Evolutionary conservation across 1,140 invertebrate genomes (phyloP), one percentile per base, ranked within the genome.

Genomic region (Drosophila pandora): DNA sequence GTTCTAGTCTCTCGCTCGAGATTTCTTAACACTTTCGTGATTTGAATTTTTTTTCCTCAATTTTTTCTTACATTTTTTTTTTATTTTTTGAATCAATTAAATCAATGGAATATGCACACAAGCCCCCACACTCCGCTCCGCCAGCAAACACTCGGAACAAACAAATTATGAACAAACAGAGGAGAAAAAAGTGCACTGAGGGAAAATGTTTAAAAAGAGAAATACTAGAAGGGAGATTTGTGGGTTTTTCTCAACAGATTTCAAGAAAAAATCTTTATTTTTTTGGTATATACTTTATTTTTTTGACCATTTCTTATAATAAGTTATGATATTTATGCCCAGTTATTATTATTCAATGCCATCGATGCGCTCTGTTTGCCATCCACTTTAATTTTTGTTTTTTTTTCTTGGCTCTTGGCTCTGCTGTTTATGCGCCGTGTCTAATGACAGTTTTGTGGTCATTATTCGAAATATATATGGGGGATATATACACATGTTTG

Each of bases 391-490:
- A 68, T 69, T 56, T 55, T 56, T 25, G 34, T 41, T 57, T 43
- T 52, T 10, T 23, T 21, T 45, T 2, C 21, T 2, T 10, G 12
- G 5, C 43, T 12, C n/a, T 65, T 70, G 71, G 57, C 39, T 13
- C 25, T 65, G 22, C 55, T 60, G 79, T 85, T 84, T 85, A 84
- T 84, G 81, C 81, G 81, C 77, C 82, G 81, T 87, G 78, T 87
- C 81, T 85, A 85, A 85, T 85, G 82, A 78, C 78, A 85, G 65
- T 78, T 84, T 85, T 77, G 78, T 85, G 76, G 82, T 78, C 82
- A 85, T 87, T 87, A 87, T 78, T 60, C 71, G 74, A 85, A 80
- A 85, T 85, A 85, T 80, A 85, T 79, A 69, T 17, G 28, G 9
- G n/a, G 28, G 9, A 60, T 6, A 64, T 23, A 54, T 17, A n/a